Evolutionary conservation across 2,888 invertebrate genomes (phyloP).

Genomic region (Mongoloraphidia duomilia): DNA sequence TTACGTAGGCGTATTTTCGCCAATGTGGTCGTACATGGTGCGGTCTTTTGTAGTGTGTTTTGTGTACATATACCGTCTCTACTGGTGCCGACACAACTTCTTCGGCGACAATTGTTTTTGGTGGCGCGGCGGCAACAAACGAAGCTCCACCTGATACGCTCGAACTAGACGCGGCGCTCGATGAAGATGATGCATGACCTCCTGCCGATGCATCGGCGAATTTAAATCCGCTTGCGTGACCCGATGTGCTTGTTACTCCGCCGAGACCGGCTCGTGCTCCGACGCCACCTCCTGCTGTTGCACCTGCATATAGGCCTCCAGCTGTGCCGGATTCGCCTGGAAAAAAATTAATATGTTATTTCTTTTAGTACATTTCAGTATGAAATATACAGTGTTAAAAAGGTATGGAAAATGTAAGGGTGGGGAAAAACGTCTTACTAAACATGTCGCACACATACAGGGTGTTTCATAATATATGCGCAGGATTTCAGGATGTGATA

Average conservation of each 20-base stretch:
- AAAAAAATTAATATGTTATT: slow-evolving; percentile 1
- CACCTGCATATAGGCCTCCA: slow-evolving; percentile 44
- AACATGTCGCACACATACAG: too few relatives aligned
- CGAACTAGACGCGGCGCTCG: not conserved
- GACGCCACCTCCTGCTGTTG: slow-evolving; percentile 40
- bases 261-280: slow-evolving; percentile 36
- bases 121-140: not conserved
- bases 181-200: not conserved
- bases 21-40: too few relatives aligned
- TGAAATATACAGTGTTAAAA: too few relatives aligned
- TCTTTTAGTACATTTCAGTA: too few relatives aligned
- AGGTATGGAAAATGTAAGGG: too few relatives aligned
- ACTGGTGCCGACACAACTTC: not conserved
- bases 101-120: not conserved
- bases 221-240: slow-evolving; percentile 20
- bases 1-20: too few relatives aligned
- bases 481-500: too few relatives aligned
- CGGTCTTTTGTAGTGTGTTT: too few relatives aligned
- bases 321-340: slow-evolving; percentile 18
- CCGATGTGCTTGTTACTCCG: slow-evolving; percentile 30
- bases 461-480: too few relatives aligned
- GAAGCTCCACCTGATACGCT: not conserved
- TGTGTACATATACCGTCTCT: not conserved
- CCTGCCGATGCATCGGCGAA: slow-evolving; percentile 17
- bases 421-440: too few relatives aligned